phyloP scores from a whole-genome alignment of 2,888 invertebrate genomes.

The Mesorhabditis spiculigera region DNA sequence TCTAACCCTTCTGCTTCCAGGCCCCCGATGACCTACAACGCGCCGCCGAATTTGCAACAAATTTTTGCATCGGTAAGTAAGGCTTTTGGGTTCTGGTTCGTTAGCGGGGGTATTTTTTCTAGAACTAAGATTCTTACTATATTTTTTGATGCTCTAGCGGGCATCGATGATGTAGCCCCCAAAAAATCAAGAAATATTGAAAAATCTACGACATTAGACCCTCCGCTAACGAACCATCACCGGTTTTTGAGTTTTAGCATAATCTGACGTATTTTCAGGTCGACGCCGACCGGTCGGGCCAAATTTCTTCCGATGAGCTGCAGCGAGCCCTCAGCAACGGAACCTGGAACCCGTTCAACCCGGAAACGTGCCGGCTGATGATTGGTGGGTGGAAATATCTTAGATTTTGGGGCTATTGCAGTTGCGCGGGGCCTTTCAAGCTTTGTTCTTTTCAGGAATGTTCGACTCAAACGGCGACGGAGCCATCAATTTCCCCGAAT shows the following conservation, averaged over 20 bases:
- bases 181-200: neutral
- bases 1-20: neutral
- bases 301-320: constrained; percentile 41
- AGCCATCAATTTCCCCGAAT: constrained; percentile 88
- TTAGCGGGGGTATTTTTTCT: neutral
- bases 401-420: neutral
- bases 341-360: constrained; percentile 95
- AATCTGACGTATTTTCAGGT: neutral
- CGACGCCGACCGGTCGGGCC: constrained; percentile 36
- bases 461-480: constrained; percentile 86
- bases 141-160: neutral
- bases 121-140: neutral
- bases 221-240: neutral
- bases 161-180: neutral
- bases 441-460: constrained; percentile 66
- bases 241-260: neutral
- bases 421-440: neutral
- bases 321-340: constrained; percentile 81
- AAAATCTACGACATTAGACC: neutral
- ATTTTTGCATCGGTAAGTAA: constrained; percentile 35
- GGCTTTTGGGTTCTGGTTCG: constrained; percentile 14
- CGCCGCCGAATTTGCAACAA: constrained; percentile 24
- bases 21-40: neutral
- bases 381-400: constrained; percentile 72
- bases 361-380: constrained; percentile 92